Evolutionary conservation across 2,888 invertebrate species (phyloP).

Genomic region (Melanchra persicariae): DNA sequence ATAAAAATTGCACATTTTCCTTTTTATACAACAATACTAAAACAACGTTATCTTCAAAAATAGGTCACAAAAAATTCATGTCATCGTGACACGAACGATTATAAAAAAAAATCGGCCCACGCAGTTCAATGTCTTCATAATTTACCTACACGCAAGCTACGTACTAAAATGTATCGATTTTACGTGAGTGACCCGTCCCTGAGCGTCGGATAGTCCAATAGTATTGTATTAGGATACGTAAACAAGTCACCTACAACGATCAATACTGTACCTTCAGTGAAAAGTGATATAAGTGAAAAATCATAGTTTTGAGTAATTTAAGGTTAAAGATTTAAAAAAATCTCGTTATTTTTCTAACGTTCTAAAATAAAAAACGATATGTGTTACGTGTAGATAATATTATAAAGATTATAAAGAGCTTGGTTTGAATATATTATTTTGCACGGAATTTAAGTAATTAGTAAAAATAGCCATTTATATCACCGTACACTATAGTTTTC

Average conservation of each 20-base stretch:
- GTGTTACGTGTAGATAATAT: too few species aligned
- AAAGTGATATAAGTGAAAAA: too few species aligned
- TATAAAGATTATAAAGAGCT: too few species aligned
- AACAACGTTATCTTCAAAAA: slow-evolving; percentile 2
- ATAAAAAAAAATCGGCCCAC: slow-evolving; percentile 51
- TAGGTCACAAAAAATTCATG: slow-evolving; percentile 28
- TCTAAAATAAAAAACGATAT: too few species aligned
- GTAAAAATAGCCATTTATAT: too few species aligned
- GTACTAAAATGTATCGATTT: slow-evolving; percentile 72
- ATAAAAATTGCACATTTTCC: neutral
- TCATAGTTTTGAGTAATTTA: too few species aligned
- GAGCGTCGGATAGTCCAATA: slow-evolving; percentile 72
- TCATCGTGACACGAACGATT: slow-evolving; percentile 28
- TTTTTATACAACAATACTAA: neutral
- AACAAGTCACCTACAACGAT: slow-evolving; percentile 76
- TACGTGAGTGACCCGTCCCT: slow-evolving; percentile 75
- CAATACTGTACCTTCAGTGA: too few species aligned
- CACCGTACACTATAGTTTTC: too few species aligned
- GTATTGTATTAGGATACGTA: slow-evolving; percentile 79
- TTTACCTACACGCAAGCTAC: slow-evolving; percentile 63
- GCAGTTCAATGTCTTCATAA: slow-evolving; percentile 61
- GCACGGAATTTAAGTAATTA: too few species aligned
- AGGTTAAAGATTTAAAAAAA: too few species aligned
- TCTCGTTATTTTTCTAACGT: too few species aligned
- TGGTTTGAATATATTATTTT: too few species aligned